Evolutionary conservation across 2,797 vertebrate species (phyloP).

Genomic region (Mionectes olivaceus): DNA sequence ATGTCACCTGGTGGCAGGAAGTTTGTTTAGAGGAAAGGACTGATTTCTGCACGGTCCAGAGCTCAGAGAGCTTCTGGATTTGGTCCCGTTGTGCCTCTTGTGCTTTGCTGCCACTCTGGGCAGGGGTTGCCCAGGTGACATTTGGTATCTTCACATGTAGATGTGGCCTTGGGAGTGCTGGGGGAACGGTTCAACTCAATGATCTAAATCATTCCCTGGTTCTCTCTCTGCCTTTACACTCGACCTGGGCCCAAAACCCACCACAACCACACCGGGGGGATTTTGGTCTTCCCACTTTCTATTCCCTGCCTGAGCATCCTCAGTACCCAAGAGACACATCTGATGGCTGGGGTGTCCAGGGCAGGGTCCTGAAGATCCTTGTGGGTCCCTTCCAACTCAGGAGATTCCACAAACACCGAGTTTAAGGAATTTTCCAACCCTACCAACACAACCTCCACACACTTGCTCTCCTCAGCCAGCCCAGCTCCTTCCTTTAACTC

Average conservation of each 20-base stretch:
- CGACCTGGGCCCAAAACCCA: not conserved
- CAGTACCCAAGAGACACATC: fast-evolving
- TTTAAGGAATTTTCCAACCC: not conserved
- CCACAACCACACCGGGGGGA: fast-evolving
- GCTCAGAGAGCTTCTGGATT: not conserved
- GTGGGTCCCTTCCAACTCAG: not conserved
- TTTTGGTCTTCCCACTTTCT: not conserved
- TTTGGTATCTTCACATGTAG: not conserved
- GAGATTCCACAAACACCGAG: not conserved
- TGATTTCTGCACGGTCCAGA: not conserved
- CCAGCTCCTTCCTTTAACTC: not conserved
- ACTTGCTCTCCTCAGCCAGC: not conserved
- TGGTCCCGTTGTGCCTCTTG: fast-evolving
- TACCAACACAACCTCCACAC: not conserved
- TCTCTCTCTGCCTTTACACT: not conserved
- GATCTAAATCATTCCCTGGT: not conserved
- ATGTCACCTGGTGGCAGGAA: not conserved
- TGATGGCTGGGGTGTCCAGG: not conserved
- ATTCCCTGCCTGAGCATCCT: not conserved
- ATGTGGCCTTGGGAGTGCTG: not conserved
- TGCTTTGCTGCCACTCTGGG: fast-evolving
- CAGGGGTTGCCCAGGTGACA: not conserved
- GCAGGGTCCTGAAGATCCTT: not conserved
- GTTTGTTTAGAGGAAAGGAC: not conserved
- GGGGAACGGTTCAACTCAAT: not conserved